Base-by-base conservation (phyloP, 2,113 vertebrate genomes). In the Steatornis caripensis region DNA sequence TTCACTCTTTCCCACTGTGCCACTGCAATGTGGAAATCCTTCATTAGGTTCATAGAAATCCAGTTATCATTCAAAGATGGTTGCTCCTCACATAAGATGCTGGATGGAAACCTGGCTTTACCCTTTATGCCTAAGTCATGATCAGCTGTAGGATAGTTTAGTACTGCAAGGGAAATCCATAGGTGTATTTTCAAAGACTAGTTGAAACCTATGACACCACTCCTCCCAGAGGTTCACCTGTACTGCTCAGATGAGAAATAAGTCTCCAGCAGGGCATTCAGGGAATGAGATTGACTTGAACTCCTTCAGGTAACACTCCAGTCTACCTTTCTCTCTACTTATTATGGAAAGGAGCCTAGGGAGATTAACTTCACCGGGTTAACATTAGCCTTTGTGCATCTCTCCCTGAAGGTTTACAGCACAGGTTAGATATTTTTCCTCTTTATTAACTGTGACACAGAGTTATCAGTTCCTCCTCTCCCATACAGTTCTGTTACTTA, bases 261-360 rank as follows among this genome's bases (percentile, higher is more conserved):
- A 2, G 11, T 43, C 29, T 64, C 24, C 37, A 68, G 37, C 7
- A 23, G 10, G 6, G 3, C 0, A 0, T 12, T 75, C 36, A 48
- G 51, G 26, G 13, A 43, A 12, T 1, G 10, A 48, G 26, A 10
- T 6, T 16, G 55, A 41, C 22, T 55, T 32, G 10, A 77, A 30
- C 23, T 54, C 53, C 8, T 34, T 15, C 39, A 72, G 46, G 21
- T 20, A 70, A 6, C 37, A 49, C 7, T 21, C 16, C 18, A 11
- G 30, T 39, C 51, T 55, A 34, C 26, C 26, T 27, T 84, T 64
- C 32, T 41, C 49, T 49, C 27, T 41, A 7, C 5, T 74, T 84
- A 21, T 8, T 84, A n/a, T 27, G 69, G 69, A 68, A 75, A 89
- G 48, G 13, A 75, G 22, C 22, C 36, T 36, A 53, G 22, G 20